Percentiles rank a stretch among this genome's conserved stretches.
phyloP scores from a whole-genome alignment of 2,888 invertebrate genomes.

The Saturnia pavonia region DNA sequence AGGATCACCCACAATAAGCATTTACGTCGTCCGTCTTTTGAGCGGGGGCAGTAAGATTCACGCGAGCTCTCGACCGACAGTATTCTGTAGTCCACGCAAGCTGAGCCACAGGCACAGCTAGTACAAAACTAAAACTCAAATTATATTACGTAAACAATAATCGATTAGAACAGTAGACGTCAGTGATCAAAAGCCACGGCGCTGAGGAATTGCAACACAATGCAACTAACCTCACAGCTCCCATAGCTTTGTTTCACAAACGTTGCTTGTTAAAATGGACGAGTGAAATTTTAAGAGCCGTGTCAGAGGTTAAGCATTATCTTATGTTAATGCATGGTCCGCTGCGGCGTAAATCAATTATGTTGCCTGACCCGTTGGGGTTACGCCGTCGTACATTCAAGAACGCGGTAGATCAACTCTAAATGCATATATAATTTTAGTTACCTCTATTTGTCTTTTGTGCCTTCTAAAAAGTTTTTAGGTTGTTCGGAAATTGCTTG shows the following conservation, averaged over 20 bases:
- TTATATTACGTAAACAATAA: background rate
- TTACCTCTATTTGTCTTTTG: background rate
- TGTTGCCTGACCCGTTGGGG: conserved; percentile 70
- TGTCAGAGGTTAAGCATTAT: conserved; percentile 78
- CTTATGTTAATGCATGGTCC: conserved; percentile 78
- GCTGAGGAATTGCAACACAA: conserved; percentile 16
- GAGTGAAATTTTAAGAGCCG: conserved; percentile 71
- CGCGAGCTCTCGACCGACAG: too few relatives aligned
- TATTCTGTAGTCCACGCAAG: too few relatives aligned
- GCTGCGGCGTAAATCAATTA: conserved; percentile 78
- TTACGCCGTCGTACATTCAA: conserved; percentile 35
- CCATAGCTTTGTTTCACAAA: conserved; percentile 34
- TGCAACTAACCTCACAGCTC: conserved; percentile 15
- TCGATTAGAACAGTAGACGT: background rate
- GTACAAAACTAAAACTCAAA: too few relatives aligned
- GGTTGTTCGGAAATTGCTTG: too few relatives aligned
- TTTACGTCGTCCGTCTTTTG: too few relatives aligned
- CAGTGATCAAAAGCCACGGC: background rate
- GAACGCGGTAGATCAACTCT: conserved; percentile 20
- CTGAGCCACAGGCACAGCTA: too few relatives aligned
- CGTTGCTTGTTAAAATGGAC: conserved; percentile 47
- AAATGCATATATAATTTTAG: background rate
- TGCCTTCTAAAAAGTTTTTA: background rate
- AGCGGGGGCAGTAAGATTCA: too few relatives aligned
- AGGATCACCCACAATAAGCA: too few relatives aligned